Conservation (phyloP, 2,797 vertebrate genomes). For the Craterocephalus amniculus region DNA sequence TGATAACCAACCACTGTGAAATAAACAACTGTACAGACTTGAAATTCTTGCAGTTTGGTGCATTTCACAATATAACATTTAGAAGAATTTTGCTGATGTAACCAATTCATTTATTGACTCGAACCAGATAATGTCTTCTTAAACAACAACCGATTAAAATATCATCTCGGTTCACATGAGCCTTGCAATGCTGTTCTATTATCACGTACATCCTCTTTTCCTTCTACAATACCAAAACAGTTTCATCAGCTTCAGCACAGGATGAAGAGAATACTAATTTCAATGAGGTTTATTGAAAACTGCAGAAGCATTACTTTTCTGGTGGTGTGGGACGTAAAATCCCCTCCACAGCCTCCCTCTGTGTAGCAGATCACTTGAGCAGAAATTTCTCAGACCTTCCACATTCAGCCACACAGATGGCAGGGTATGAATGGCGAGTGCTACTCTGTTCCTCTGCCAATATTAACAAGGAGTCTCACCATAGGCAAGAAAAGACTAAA, state of each 20-base stretch:
- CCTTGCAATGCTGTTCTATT: not conserved
- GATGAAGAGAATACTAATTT: not conserved
- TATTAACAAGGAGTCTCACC: slow-evolving; percentile 59
- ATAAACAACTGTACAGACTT: not conserved
- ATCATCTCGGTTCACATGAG: not conserved
- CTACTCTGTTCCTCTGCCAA: slow-evolving; percentile 56
- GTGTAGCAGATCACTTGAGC: slow-evolving; percentile 9
- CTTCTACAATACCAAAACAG: not conserved
- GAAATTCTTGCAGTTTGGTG: not conserved
- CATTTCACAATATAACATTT: not conserved
- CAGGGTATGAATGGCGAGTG: slow-evolving; percentile 48
- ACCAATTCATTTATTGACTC: not conserved
- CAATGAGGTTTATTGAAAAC: not conserved
- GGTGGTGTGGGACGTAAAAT: not conserved
- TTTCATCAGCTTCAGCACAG: not conserved
- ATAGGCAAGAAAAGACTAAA: slow-evolving; percentile 52
- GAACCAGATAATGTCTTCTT: not conserved
- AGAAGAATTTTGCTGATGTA: not conserved
- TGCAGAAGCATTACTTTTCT: slow-evolving; percentile 1
- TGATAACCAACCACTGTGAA: not conserved
- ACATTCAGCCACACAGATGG: slow-evolving; percentile 69
- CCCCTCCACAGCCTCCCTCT: not conserved
- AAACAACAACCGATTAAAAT: not conserved
- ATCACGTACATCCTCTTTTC: not conserved
- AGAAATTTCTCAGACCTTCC: slow-evolving; percentile 38